phyloP scores from a whole-genome alignment of 2,797 vertebrate genomes.

The Rhynchotus rufescens region DNA sequence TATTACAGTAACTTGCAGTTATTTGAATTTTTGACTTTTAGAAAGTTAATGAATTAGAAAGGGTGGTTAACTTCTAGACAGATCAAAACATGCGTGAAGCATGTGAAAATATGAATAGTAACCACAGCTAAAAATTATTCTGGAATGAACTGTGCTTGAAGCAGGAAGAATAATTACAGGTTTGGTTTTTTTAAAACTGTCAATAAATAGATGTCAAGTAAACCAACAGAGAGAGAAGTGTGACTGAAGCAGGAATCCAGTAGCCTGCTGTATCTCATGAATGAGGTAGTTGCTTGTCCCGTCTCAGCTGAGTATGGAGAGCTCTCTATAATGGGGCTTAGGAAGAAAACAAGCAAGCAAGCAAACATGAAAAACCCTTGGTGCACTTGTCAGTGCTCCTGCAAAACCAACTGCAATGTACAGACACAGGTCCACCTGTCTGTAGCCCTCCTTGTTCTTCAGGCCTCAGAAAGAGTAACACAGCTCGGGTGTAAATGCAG shows the following conservation, averaged over 20 bases:
- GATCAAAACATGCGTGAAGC: not conserved
- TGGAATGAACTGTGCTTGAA: not conserved
- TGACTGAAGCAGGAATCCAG: not conserved
- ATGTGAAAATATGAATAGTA: not conserved
- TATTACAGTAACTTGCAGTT: not conserved
- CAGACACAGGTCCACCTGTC: not conserved
- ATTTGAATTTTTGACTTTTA: not conserved
- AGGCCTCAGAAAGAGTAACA: not conserved
- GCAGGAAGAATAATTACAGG: not conserved
- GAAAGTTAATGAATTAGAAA: not conserved
- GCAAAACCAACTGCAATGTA: not conserved
- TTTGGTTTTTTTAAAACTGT: not conserved
- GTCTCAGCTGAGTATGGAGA: not conserved
- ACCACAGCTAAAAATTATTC: not conserved
- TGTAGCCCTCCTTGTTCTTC: not conserved
- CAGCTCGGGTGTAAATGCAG: not conserved
- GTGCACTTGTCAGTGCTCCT: not conserved
- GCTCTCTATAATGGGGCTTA: not conserved
- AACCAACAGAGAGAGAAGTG: not conserved
- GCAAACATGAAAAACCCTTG: not conserved
- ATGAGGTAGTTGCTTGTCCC: not conserved
- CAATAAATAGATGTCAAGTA: not conserved
- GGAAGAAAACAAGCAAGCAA: not conserved
- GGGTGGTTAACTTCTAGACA: not conserved
- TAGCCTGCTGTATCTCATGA: not conserved